A percentile compares a stretch with the other conserved stretches of the same genome.
Evolutionary conservation across 2,888 invertebrate species (phyloP).

Genomic region (Trissolcus japonicus): DNA sequence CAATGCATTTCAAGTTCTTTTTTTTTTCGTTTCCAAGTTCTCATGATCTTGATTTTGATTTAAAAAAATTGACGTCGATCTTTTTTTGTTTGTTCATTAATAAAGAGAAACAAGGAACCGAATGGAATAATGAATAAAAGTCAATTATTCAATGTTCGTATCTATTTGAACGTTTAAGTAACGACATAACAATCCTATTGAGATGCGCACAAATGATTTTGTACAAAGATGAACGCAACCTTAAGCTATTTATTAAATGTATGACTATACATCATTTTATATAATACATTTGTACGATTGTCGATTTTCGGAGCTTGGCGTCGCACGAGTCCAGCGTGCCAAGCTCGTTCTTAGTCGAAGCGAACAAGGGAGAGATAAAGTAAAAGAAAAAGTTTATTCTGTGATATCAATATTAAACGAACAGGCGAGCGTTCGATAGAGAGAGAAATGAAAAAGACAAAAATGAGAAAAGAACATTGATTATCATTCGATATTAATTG

Average conservation of each 20-base stretch:
- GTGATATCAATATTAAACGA: slow-evolving; percentile 47
- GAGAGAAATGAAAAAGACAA: slow-evolving; percentile 4
- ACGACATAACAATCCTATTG: slow-evolving; percentile 1
- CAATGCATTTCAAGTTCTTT: not conserved
- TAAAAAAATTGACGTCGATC: not conserved
- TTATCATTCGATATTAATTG: slow-evolving; percentile 1
- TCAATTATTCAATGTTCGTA: no score
- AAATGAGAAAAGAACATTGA: slow-evolving; percentile 5
- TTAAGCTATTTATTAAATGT: slow-evolving; percentile 34
- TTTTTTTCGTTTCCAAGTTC: not conserved
- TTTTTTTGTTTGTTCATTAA: not conserved
- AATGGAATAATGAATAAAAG: no score
- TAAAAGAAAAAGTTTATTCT: slow-evolving; percentile 37
- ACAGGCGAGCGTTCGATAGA: slow-evolving; percentile 34
- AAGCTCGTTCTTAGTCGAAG: slow-evolving; percentile 23
- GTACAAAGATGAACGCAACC: slow-evolving; percentile 26
- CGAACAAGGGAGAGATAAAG: slow-evolving; percentile 3
- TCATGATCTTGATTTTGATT: not conserved
- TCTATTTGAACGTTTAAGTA: not conserved
- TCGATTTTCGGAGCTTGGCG: slow-evolving; percentile 22
- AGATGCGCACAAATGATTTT: slow-evolving; percentile 29
- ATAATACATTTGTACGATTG: slow-evolving; percentile 14
- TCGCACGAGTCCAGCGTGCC: slow-evolving; percentile 39
- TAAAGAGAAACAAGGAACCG: not conserved
- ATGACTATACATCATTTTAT: slow-evolving; percentile 33